Evolutionary conservation across 2,888 invertebrate species (phyloP).

Genomic region (Argynnis bischoffii): DNA sequence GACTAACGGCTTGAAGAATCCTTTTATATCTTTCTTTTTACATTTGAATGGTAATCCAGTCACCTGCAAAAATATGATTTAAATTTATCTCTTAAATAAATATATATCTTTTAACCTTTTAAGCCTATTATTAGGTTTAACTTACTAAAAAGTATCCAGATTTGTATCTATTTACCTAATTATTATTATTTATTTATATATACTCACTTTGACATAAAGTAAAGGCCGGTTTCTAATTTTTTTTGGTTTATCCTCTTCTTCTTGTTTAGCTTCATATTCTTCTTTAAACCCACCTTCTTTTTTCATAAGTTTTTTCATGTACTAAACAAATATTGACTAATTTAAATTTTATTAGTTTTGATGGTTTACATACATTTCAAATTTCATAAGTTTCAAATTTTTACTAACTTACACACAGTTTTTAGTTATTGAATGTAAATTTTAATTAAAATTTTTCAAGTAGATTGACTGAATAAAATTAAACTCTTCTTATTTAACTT

Average conservation of each 20-base stretch:
- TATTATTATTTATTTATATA: neutral
- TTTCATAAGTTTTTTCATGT: slow-evolving; percentile 87
- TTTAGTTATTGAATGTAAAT: too few relatives aligned
- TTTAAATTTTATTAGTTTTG: too few relatives aligned
- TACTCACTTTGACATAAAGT: slow-evolving; percentile 70
- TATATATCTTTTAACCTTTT: neutral
- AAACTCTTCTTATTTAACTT: too few relatives aligned
- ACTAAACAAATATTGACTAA: slow-evolving; percentile 67
- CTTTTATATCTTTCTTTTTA: slow-evolving; percentile 91
- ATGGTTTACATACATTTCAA: too few relatives aligned
- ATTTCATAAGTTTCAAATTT: too few relatives aligned
- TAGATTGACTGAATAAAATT: neutral
- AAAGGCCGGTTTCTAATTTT: slow-evolving; percentile 72
- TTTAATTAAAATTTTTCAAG: neutral
- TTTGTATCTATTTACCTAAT: neutral
- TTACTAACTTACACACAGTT: too few relatives aligned
- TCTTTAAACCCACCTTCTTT: slow-evolving; percentile 60
- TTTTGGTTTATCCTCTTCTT: slow-evolving; percentile 58
- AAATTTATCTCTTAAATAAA: neutral
- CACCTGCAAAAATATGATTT: slow-evolving; percentile 82
- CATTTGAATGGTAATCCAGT: slow-evolving; percentile 89
- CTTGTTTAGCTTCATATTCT: slow-evolving; percentile 45
- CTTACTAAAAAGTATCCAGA: too few relatives aligned
- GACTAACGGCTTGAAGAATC: slow-evolving; percentile 91
- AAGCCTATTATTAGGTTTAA: too few relatives aligned